Percentiles rank a stretch among this genome's conserved stretches.
These are phyloP conservation scores for Barnardius zonarius DNA, from an alignment of 2,113 vertebrate species.

Conservation along the genomic window DNA sequence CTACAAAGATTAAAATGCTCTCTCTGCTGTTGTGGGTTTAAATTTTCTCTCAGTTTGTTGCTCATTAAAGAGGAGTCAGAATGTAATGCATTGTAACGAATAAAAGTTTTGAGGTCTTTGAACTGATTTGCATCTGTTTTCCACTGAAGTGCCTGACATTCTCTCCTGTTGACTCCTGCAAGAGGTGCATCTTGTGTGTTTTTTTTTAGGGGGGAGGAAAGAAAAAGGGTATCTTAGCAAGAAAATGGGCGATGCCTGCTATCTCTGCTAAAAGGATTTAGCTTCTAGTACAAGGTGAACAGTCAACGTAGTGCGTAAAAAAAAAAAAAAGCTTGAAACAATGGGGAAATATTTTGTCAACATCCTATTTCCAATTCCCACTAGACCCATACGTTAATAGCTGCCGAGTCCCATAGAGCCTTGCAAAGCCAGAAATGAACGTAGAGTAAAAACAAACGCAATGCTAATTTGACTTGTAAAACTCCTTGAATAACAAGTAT, in stretches of 20 bases:
- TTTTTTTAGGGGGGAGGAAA: background rate
- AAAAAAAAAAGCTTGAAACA: conserved; percentile 16
- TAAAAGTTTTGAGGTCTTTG: background rate
- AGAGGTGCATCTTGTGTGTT: background rate
- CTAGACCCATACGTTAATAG: background rate
- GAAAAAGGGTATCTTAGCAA: background rate
- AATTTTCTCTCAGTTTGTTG: background rate
- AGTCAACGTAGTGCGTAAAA: background rate
- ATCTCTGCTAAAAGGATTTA: background rate
- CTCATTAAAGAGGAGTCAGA: background rate
- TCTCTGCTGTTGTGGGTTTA: background rate
- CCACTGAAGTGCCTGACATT: background rate
- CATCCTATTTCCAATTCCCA: conserved; percentile 26
- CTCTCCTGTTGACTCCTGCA: background rate
- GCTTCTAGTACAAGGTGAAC: conserved; percentile 19
- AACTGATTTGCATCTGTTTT: background rate
- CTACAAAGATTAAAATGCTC: background rate
- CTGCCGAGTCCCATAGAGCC: background rate
- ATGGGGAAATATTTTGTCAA: conserved; percentile 42
- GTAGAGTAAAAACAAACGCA: background rate
- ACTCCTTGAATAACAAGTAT: background rate
- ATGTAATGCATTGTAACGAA: background rate
- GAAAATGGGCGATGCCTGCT: background rate
- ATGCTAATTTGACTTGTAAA: background rate
- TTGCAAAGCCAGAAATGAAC: background rate